phyloP scores from a whole-genome alignment of 2,113 vertebrate genomes.

The Lagenorhynchus albirostris region DNA sequence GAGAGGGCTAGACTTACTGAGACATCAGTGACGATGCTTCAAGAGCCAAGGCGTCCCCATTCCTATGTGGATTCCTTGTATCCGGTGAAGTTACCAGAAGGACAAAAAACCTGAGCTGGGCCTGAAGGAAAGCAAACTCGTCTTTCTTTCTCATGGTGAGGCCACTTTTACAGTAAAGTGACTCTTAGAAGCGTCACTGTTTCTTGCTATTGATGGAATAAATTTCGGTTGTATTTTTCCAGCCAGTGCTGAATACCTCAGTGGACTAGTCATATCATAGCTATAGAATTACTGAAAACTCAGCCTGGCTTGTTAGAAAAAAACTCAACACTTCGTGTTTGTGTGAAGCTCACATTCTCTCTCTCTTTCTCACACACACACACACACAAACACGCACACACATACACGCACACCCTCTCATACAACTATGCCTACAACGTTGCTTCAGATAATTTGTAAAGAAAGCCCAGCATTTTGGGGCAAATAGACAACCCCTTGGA shows the following conservation, averaged over 20 bases:
- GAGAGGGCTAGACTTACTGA: background rate
- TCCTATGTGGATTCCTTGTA: background rate
- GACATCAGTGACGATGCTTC: background rate
- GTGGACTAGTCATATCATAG: slow-evolving; percentile 14
- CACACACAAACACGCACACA: background rate
- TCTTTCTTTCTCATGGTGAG: background rate
- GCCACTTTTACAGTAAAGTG: background rate
- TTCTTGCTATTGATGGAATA: background rate
- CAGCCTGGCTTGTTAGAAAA: slow-evolving; percentile 38
- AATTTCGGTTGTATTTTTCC: slow-evolving; percentile 41
- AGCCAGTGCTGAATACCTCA: slow-evolving; percentile 18
- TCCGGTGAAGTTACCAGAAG: background rate
- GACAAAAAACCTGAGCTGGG: background rate
- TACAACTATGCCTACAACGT: background rate
- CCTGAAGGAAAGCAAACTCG: background rate
- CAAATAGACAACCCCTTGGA: background rate
- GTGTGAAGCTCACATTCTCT: background rate
- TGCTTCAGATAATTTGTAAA: slow-evolving; percentile 9
- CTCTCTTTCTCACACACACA: background rate
- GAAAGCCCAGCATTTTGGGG: background rate
- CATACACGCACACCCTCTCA: background rate
- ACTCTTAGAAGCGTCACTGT: background rate
- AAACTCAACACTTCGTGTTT: background rate
- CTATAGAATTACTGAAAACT: slow-evolving; percentile 40
- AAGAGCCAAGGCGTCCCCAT: background rate